A percentile compares a stretch with the other conserved stretches of the same genome.
Conservation (phyloP, 2,113 vertebrate species). For the Zeus faber region DNA sequence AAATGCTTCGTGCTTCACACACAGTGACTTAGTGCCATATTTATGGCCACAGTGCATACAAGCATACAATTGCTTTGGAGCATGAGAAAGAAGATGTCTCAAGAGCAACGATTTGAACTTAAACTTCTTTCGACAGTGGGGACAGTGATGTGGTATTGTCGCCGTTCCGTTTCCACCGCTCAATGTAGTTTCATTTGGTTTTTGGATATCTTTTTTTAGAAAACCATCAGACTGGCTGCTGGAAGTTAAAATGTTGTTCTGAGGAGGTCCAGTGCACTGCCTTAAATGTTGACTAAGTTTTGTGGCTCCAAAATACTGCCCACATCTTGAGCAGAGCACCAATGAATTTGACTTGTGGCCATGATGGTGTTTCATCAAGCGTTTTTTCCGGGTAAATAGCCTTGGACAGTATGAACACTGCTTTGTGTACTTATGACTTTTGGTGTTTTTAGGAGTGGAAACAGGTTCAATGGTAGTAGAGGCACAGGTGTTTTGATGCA, state of each 20-base stretch:
- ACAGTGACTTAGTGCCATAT: slow-evolving; percentile 38
- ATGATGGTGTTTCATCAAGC: slow-evolving; percentile 50
- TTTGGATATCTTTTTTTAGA: not conserved
- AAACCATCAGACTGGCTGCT: too few relatives aligned
- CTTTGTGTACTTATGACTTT: too few relatives aligned
- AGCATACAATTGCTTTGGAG: slow-evolving; percentile 44
- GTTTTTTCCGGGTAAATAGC: slow-evolving; percentile 39
- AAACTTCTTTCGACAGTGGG: slow-evolving; percentile 64
- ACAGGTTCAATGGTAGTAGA: not conserved
- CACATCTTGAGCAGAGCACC: slow-evolving; percentile 60
- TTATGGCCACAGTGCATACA: slow-evolving; percentile 64
- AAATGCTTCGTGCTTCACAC: slow-evolving; percentile 61
- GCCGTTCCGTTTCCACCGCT: slow-evolving; percentile 19
- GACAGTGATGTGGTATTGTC: slow-evolving; percentile 49
- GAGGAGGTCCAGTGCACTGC: slow-evolving; percentile 7
- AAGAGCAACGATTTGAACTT: slow-evolving; percentile 55
- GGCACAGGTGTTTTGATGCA: slow-evolving; percentile 57
- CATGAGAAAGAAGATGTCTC: slow-evolving; percentile 64
- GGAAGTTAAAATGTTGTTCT: not conserved
- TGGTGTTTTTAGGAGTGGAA: too few relatives aligned
- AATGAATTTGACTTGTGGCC: slow-evolving; percentile 61
- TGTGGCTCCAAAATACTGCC: slow-evolving; percentile 56
- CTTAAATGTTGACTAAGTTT: slow-evolving; percentile 51
- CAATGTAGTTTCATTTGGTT: slow-evolving; percentile 11
- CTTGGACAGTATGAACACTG: slow-evolving; percentile 63